Percentiles rank a stretch among this genome's conserved stretches.
Evolutionary conservation across 2,888 invertebrate genomes (phyloP).

Genomic region (Ceraclea dissimilis): DNA sequence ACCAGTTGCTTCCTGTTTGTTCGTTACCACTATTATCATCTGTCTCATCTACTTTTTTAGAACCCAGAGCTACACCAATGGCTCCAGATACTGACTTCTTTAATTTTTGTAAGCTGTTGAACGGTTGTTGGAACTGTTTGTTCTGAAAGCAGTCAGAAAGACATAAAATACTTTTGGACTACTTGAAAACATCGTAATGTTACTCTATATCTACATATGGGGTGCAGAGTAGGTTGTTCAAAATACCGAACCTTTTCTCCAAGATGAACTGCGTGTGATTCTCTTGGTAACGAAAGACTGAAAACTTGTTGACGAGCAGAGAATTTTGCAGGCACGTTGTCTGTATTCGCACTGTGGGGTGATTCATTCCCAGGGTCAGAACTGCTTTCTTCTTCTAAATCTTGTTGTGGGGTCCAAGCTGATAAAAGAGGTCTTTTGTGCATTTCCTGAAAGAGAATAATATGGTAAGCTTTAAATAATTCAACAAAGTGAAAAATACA

Average conservation of each 20-base stretch:
- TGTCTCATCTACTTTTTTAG: constrained; percentile 45
- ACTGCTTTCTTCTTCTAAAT: constrained; percentile 63
- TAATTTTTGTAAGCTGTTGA: constrained; percentile 63
- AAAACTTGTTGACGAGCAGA: constrained; percentile 56
- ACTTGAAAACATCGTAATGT: constrained; percentile 26
- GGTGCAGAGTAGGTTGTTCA: background rate
- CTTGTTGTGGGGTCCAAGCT: constrained; percentile 82
- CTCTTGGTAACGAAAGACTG: constrained; percentile 68
- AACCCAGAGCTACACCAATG: constrained; percentile 45
- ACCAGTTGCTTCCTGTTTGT: constrained; percentile 64
- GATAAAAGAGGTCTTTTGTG: constrained; percentile 28
- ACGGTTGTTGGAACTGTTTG: constrained; percentile 47
- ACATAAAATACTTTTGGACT: constrained; percentile 50
- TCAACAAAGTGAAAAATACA: too few relatives aligned
- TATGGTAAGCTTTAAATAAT: background rate
- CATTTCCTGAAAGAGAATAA: constrained; percentile 13
- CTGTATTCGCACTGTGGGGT: constrained; percentile 27
- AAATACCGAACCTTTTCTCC: constrained; percentile 33
- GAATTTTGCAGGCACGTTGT: constrained; percentile 34
- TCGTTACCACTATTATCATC: constrained; percentile 36
- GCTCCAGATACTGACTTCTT: constrained; percentile 63
- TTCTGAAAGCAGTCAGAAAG: constrained; percentile 50
- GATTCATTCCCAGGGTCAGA: constrained; percentile 41
- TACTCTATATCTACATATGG: background rate
- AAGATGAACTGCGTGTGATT: constrained; percentile 43